Evolutionary conservation across 1,140 invertebrate genomes (phyloP).

Genomic region (Trichonephila clavipes): DNA sequence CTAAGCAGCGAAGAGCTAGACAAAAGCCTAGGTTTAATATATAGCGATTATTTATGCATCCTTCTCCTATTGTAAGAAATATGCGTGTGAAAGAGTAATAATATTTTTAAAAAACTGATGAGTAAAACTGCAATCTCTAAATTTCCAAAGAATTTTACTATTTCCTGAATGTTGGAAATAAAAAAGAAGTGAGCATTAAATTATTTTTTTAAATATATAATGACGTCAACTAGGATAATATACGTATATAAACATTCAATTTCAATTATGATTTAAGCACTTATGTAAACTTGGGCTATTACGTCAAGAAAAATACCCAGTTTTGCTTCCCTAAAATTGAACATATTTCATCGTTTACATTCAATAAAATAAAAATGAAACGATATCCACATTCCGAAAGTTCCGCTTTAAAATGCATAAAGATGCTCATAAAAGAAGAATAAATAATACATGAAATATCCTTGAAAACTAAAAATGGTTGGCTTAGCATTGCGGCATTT

Average conservation of each 20-base stretch:
- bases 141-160: too few relatives aligned
- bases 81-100: too few relatives aligned
- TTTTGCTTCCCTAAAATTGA: not conserved
- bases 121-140: too few relatives aligned
- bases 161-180: too few relatives aligned
- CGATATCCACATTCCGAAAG: conserved; percentile 1
- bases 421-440: conserved; percentile 20
- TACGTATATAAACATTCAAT: not conserved
- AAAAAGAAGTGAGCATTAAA: too few relatives aligned
- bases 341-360: not conserved
- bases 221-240: not conserved
- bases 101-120: too few relatives aligned
- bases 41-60: too few relatives aligned
- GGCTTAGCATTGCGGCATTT: conserved; percentile 7
- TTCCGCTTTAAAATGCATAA: conserved; percentile 26
- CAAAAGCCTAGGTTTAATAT: too few relatives aligned
- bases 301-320: not conserved
- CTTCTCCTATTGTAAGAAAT: too few relatives aligned
- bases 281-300: not conserved
- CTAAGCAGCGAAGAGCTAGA: too few relatives aligned
- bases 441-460: conserved; percentile 9
- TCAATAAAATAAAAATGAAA: conserved; percentile 23
- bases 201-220: too few relatives aligned
- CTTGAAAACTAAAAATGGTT: conserved; percentile 41
- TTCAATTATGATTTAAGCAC: not conserved